Percentiles rank a stretch among this genome's conserved stretches.
phyloP scores from a whole-genome alignment of 2,797 vertebrate genomes.

The Hipposideros larvatus region DNA sequence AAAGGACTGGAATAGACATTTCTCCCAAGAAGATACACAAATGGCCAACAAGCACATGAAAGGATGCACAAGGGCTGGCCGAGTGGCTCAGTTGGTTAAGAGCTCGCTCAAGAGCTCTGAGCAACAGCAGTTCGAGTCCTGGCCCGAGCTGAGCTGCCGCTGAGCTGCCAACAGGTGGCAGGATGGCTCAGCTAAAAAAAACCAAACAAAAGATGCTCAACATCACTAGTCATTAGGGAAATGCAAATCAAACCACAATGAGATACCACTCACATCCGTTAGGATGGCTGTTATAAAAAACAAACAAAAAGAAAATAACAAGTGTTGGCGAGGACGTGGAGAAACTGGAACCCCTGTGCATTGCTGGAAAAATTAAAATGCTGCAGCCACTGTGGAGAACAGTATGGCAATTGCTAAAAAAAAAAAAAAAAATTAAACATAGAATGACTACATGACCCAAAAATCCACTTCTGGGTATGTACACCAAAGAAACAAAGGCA shows the following conservation, averaged over 20 bases:
- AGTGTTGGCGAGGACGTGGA: background rate
- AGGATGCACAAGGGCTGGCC: no score
- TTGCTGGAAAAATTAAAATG: background rate
- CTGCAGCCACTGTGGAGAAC: background rate
- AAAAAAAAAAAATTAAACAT: background rate
- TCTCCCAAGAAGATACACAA: slow-evolving; percentile 30
- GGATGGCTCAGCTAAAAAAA: no score
- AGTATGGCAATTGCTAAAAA: background rate
- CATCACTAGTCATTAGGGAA: background rate
- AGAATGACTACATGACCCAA: background rate
- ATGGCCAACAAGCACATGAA: background rate
- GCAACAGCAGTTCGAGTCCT: no score
- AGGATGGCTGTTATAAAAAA: background rate
- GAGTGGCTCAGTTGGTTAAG: no score
- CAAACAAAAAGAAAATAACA: background rate
- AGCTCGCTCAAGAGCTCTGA: no score
- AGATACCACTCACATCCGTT: background rate
- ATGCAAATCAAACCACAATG: background rate
- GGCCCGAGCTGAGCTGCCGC: no score
- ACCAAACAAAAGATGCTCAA: background rate
- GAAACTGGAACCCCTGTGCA: background rate
- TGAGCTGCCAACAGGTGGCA: no score
- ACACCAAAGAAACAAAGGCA: background rate
- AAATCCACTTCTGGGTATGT: background rate
- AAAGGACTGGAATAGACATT: slow-evolving; percentile 13